These are phyloP conservation scores for Brachionus koreanus DNA, from an alignment of 1,140 invertebrate species.

Conservation along the genomic window DNA sequence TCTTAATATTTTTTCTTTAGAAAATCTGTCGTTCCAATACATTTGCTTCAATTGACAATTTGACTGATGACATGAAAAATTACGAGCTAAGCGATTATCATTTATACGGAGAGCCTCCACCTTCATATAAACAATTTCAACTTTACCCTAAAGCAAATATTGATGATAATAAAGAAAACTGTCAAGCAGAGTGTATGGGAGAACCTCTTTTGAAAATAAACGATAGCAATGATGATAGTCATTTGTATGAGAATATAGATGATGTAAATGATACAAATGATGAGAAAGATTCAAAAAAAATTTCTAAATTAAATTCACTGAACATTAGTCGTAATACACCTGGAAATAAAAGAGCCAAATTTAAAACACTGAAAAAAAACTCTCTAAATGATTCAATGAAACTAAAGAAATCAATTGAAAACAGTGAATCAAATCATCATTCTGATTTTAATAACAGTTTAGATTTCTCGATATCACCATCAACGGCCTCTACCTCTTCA, in stretches of 20 bases:
- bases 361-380: background rate
- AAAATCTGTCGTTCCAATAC: background rate
- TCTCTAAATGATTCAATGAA: background rate
- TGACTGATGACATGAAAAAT: background rate
- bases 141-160: slow-evolving; percentile 35
- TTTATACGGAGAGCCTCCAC: slow-evolving; percentile 34
- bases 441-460: background rate
- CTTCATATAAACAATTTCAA: slow-evolving; percentile 26
- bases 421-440: background rate
- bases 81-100: background rate
- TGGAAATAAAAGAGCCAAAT: background rate
- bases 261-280: background rate
- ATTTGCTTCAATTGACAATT: background rate
- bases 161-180: background rate
- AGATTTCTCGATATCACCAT: background rate
- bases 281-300: background rate
- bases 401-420: background rate
- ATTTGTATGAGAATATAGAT: background rate
- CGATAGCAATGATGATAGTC: background rate
- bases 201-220: background rate
- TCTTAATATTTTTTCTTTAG: background rate
- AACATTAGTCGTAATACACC: background rate
- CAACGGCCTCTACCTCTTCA: background rate
- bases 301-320: background rate
- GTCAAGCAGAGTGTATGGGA: background rate